A percentile compares a stretch with the other conserved stretches of the same genome.
Conservation (phyloP, 2,888 invertebrate species). For the Oligia strigilis region DNA sequence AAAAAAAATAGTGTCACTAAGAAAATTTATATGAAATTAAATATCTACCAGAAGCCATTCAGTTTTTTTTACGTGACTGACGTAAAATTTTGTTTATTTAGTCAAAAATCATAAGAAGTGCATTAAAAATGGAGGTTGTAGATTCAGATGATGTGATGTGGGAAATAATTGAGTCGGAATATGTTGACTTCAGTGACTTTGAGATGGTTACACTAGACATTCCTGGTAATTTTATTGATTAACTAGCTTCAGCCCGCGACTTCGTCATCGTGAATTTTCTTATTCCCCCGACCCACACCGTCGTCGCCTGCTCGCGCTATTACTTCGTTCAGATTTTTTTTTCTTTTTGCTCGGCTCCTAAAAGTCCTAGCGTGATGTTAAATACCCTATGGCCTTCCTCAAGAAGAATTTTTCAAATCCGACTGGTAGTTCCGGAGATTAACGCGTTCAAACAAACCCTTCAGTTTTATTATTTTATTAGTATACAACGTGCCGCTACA, state of each 20-base stretch:
- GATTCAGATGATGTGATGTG: slow-evolving; percentile 10
- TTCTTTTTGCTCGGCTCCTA: background rate
- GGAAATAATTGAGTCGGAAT: slow-evolving; percentile 28
- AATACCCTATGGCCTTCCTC: no score
- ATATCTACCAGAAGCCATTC: background rate
- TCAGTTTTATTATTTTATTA: background rate
- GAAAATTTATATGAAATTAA: no score
- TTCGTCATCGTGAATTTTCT: no score
- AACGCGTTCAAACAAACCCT: background rate
- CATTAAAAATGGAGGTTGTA: slow-evolving; percentile 23
- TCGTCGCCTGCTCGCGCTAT: no score
- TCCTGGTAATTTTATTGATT: slow-evolving; percentile 40
- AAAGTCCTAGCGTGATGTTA: no score
- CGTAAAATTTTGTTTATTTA: background rate
- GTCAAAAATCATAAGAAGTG: background rate
- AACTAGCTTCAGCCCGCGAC: background rate
- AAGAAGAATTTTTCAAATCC: background rate
- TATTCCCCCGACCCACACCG: no score
- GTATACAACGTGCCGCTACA: no score
- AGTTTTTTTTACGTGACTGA: background rate
- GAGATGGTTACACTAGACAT: slow-evolving; percentile 60
- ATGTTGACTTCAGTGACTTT: slow-evolving; percentile 64
- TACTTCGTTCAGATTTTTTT: no score
- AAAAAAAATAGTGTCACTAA: background rate
- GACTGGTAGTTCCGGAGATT: background rate